Percentiles rank a stretch among this genome's conserved stretches.
Evolutionary conservation across 2,888 invertebrate genomes (phyloP).

Genomic region (Rhagonycha fulva): DNA sequence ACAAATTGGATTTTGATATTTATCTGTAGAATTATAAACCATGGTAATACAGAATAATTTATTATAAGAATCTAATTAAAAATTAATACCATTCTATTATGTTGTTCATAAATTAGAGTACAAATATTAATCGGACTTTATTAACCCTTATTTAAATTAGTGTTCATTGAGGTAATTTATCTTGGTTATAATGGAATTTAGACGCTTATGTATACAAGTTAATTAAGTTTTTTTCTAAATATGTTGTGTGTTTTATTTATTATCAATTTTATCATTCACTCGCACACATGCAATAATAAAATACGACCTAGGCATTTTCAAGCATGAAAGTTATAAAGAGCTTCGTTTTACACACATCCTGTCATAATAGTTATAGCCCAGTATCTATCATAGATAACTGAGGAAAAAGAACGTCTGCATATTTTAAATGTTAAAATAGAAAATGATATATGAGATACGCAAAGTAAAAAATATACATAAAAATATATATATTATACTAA

Average conservation of each 20-base stretch:
- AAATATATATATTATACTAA: neutral
- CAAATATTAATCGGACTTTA: neutral
- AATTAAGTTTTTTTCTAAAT: neutral
- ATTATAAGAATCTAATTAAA: neutral
- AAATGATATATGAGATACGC: neutral
- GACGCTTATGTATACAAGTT: conserved; percentile 5
- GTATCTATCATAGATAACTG: neutral
- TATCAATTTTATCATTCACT: neutral
- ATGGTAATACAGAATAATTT: neutral
- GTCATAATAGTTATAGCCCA: neutral
- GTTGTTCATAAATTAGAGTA: neutral
- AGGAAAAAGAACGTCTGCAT: neutral
- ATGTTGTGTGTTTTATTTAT: neutral
- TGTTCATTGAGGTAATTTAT: conserved; percentile 3
- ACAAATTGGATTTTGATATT: neutral
- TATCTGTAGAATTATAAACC: neutral
- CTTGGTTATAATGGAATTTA: conserved; percentile 12
- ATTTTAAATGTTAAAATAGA: neutral
- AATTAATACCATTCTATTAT: neutral
- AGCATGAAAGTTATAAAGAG: neutral
- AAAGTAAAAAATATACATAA: neutral
- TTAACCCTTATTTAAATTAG: conserved; percentile 15
- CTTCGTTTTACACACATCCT: neutral
- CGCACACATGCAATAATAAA: neutral
- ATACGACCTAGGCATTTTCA: neutral